A percentile compares a stretch with the other conserved stretches of the same genome.
phyloP scores from a whole-genome alignment of 2,113 vertebrate genomes.

The Loxodonta africana region DNA sequence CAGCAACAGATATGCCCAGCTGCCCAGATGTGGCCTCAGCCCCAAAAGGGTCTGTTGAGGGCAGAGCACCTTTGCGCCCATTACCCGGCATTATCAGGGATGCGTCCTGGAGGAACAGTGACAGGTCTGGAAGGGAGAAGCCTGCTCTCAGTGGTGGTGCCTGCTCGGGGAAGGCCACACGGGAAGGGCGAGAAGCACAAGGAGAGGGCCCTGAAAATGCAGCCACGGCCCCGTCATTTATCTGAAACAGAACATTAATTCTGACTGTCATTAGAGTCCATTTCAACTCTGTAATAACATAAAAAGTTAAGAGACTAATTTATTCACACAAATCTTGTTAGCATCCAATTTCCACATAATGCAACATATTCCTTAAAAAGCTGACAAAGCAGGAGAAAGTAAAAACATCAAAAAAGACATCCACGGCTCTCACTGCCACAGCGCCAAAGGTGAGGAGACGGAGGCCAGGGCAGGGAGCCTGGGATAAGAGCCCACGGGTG shows the following conservation, averaged over 20 bases:
- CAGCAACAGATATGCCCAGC: background rate
- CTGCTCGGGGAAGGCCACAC: background rate
- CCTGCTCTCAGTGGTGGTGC: background rate
- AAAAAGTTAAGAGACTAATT: slow-evolving; percentile 82
- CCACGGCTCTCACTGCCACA: background rate
- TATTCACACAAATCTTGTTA: slow-evolving; percentile 84
- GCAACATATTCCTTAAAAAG: slow-evolving; percentile 79
- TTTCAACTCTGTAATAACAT: slow-evolving; percentile 81
- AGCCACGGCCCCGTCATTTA: slow-evolving; percentile 44
- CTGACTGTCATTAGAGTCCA: slow-evolving; percentile 75
- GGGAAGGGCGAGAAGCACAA: background rate
- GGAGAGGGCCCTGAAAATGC: background rate
- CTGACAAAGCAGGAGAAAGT: slow-evolving; percentile 84
- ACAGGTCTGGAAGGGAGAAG: background rate
- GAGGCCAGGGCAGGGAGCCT: background rate
- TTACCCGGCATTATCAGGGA: background rate
- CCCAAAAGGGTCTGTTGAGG: background rate
- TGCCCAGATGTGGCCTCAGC: rapidly evolving
- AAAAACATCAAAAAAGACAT: slow-evolving; percentile 53
- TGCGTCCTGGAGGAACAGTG: rapidly evolving
- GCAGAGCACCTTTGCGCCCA: background rate
- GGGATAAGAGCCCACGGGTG: rapidly evolving
- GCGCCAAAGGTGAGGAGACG: slow-evolving; percentile 50
- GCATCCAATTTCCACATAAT: slow-evolving; percentile 79
- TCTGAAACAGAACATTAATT: slow-evolving; percentile 77